Conservation (phyloP, 2,888 invertebrate species). For the Xestia xanthographa region DNA sequence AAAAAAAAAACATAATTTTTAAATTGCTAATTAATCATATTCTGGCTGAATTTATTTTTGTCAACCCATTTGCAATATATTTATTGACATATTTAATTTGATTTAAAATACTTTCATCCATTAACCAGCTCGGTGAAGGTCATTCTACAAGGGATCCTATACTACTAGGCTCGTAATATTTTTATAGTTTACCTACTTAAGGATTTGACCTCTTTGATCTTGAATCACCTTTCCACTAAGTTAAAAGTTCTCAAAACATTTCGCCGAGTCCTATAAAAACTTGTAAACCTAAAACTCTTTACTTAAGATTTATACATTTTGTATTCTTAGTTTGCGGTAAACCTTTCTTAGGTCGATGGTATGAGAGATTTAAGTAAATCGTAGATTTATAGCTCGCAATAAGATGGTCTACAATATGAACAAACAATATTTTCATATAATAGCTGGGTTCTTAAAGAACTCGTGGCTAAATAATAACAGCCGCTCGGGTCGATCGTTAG, state of each 20-base stretch:
- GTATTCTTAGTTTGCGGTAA: conserved; percentile 21
- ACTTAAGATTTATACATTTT: conserved; percentile 26
- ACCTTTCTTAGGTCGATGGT: background rate
- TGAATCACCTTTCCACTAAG: conserved; percentile 25
- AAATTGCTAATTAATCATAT: too few relatives aligned
- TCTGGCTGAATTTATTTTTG: too few relatives aligned
- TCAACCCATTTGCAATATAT: too few relatives aligned
- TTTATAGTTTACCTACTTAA: conserved; percentile 4
- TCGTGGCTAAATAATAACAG: background rate
- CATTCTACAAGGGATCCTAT: too few relatives aligned
- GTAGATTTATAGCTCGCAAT: background rate
- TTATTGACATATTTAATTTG: too few relatives aligned
- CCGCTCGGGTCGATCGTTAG: too few relatives aligned
- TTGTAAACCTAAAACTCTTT: conserved; percentile 20
- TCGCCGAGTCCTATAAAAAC: conserved; percentile 47
- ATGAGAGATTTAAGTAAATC: background rate
- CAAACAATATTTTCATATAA: background rate
- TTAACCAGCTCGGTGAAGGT: too few relatives aligned
- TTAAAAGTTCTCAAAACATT: conserved; percentile 39
- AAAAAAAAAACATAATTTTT: too few relatives aligned
- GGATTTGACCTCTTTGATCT: conserved; percentile 27
- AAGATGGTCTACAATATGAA: background rate
- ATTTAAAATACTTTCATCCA: too few relatives aligned
- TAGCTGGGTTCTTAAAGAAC: background rate
- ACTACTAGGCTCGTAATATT: conserved; percentile 19